Conservation (phyloP, 2,888 invertebrate genomes). For the Melolontha melolontha region DNA sequence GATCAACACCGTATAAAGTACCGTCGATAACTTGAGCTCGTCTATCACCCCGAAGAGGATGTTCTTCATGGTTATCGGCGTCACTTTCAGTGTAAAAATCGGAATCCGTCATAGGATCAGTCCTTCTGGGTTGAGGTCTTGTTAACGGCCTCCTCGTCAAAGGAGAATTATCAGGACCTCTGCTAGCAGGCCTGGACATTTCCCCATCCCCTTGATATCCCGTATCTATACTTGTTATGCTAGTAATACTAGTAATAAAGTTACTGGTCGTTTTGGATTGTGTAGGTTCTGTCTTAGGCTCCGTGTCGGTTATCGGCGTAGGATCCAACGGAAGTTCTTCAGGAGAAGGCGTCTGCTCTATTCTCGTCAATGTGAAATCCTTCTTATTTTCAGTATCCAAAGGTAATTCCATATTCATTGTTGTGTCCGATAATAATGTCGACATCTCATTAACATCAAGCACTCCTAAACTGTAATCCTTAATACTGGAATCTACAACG, state of each 20-base stretch:
- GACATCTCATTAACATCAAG: slow-evolving; percentile 73
- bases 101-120: slow-evolving; percentile 91
- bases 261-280: slow-evolving; percentile 77
- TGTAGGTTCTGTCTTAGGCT: slow-evolving; percentile 50
- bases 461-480: slow-evolving; percentile 63
- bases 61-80: slow-evolving; percentile 85
- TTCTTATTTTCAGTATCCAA: slow-evolving; percentile 64
- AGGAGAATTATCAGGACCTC: slow-evolving; percentile 82
- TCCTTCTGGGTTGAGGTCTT: slow-evolving; percentile 72
- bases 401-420: slow-evolving; percentile 70
- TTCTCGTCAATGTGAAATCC: slow-evolving; percentile 65
- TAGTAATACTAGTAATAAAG: slow-evolving; percentile 89
- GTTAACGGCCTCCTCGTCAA: slow-evolving; percentile 67
- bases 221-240: slow-evolving; percentile 91
- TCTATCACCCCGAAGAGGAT: slow-evolving; percentile 76
- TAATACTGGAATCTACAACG: slow-evolving; percentile 56
- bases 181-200: slow-evolving; percentile 87
- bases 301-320: slow-evolving; percentile 69
- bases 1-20: slow-evolving; percentile 82
- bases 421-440: slow-evolving; percentile 69
- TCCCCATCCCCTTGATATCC: slow-evolving; percentile 95
- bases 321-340: slow-evolving; percentile 87
- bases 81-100: slow-evolving; percentile 93
- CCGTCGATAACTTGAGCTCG: slow-evolving; percentile 90
- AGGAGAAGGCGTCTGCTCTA: slow-evolving; percentile 86